Percentiles rank a stretch among this genome's conserved stretches.
Conservation (phyloP, 1,140 invertebrate genomes). For the Harlomillsia oculata region DNA sequence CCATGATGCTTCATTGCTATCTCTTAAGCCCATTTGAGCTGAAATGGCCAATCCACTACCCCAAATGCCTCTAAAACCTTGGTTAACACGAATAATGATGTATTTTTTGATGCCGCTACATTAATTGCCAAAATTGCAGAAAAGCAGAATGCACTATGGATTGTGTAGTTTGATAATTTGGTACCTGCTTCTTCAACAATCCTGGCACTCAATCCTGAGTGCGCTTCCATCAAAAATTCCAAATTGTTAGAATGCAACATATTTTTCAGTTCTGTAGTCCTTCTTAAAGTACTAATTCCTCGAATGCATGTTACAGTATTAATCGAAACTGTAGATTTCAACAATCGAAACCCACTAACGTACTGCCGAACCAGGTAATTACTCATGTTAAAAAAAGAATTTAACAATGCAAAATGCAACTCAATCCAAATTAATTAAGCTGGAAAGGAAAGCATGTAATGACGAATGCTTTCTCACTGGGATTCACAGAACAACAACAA, state of each 20-base stretch:
- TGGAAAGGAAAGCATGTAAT: too few species aligned
- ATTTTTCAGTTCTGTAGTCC: slow-evolving; percentile 41
- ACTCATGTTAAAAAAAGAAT: background rate
- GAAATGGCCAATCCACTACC: slow-evolving; percentile 44
- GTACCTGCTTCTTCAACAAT: slow-evolving; percentile 45
- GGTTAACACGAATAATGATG: background rate
- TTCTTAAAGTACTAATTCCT: slow-evolving; percentile 36
- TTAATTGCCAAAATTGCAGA: background rate
- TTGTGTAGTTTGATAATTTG: background rate
- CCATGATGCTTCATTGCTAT: slow-evolving; percentile 47
- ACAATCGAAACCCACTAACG: background rate
- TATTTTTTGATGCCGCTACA: background rate
- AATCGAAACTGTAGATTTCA: too few species aligned
- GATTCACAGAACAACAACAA: too few species aligned
- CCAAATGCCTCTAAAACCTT: slow-evolving; percentile 46
- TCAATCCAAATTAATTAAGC: background rate
- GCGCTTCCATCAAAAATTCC: slow-evolving; percentile 46
- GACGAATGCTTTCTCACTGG: too few species aligned
- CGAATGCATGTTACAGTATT: too few species aligned
- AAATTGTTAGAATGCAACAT: slow-evolving; percentile 42
- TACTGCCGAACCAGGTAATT: background rate
- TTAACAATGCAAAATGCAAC: background rate
- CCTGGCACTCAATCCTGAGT: slow-evolving; percentile 44
- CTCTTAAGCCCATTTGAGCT: slow-evolving; percentile 43
- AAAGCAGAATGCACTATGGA: background rate